Evolutionary conservation across 2,888 invertebrate species (phyloP).

Genomic region (Deilephila porcellus): DNA sequence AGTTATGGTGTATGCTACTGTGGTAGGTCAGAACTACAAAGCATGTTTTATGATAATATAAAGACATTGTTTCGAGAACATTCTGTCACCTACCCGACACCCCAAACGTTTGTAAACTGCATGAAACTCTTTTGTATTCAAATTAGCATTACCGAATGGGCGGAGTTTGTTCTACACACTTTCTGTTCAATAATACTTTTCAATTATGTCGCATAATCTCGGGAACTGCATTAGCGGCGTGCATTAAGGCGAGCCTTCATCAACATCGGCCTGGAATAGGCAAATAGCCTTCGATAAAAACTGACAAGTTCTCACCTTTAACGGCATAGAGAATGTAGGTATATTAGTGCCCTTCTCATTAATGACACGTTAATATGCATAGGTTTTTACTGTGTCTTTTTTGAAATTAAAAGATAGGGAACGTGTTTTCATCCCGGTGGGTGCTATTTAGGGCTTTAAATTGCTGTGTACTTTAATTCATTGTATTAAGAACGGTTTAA

Average conservation of each 20-base stretch:
- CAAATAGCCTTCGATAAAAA: conserved; percentile 50
- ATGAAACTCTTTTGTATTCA: conserved; percentile 1
- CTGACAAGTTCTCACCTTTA: conserved; percentile 32
- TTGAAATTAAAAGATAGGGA: conserved; percentile 4
- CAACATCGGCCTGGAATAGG: conserved; percentile 38
- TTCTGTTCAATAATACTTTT: conserved; percentile 1
- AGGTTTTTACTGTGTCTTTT: neutral
- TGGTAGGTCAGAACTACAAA: no score
- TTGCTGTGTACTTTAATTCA: neutral
- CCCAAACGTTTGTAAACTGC: neutral
- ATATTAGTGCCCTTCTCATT: conserved; percentile 42
- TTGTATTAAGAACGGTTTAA: no score
- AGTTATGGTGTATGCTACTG: no score
- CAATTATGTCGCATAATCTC: neutral
- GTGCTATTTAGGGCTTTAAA: neutral
- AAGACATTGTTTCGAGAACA: no score
- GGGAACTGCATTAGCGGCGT: conserved; percentile 8
- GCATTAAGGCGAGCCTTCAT: conserved; percentile 37
- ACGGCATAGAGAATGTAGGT: conserved; percentile 30
- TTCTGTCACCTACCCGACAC: neutral
- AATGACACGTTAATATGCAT: conserved; percentile 33
- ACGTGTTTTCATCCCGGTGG: conserved; percentile 3
- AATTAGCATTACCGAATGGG: neutral
- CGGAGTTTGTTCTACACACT: neutral
- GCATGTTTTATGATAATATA: no score